Percentiles rank a stretch among this genome's conserved stretches.
Evolutionary conservation across 2,888 invertebrate genomes (phyloP).

Genomic region (Ceriagrion tenellum): DNA sequence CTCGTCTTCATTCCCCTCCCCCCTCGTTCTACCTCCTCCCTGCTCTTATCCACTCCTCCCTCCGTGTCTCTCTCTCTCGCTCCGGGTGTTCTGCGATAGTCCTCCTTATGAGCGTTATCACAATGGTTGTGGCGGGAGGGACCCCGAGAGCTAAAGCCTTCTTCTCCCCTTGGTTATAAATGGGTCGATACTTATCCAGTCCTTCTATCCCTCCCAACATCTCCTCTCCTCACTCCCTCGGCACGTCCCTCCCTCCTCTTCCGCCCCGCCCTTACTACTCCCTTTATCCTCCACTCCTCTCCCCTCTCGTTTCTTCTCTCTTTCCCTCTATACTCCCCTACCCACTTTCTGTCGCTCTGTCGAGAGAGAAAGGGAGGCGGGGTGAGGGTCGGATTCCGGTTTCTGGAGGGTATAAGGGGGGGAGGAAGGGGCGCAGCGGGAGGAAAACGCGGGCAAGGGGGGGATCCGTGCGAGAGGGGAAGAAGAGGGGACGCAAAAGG

Average conservation of each 20-base stretch:
- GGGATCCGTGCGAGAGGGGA: too few relatives aligned
- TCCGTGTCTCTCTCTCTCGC: conserved; percentile 15
- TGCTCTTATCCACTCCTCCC: neutral
- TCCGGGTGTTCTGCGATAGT: conserved; percentile 64
- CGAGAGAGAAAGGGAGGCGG: conserved; percentile 55
- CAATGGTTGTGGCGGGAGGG: conserved; percentile 54
- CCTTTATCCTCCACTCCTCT: neutral
- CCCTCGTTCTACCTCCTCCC: neutral
- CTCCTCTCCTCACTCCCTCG: neutral
- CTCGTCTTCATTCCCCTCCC: neutral
- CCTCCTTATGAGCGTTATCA: conserved; percentile 67
- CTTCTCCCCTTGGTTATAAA: conserved; percentile 59
- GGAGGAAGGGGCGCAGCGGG: neutral
- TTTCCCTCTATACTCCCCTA: neutral
- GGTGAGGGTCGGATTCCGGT: conserved; percentile 60
- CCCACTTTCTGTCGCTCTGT: conserved; percentile 9
- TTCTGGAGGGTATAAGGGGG: neutral
- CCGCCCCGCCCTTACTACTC: neutral
- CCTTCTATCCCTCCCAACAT: conserved; percentile 7
- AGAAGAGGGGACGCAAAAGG: neutral
- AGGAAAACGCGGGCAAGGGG: neutral
- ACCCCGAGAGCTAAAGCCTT: conserved; percentile 35
- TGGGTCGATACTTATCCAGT: conserved; percentile 66
- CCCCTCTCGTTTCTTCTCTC: neutral
- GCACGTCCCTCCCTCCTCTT: neutral